Evolutionary conservation across 2,797 vertebrate species (phyloP), one percentile per base, ranked within the genome.

Genomic region (Arrhamphus sclerolepis): DNA sequence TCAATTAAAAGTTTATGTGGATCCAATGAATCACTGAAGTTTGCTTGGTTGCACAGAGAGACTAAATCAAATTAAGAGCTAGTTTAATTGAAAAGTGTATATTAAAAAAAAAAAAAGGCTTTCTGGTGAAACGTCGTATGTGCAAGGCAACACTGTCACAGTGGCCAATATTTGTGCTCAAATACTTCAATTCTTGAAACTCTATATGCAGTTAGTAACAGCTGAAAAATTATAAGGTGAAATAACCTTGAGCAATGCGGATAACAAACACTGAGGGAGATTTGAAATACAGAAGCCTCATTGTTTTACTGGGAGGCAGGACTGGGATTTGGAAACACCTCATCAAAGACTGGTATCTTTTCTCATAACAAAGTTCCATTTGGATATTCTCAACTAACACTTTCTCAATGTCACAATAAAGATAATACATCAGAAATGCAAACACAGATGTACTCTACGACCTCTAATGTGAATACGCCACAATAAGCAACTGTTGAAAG

Each of bases 1-100:
- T 5, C 26, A 29, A 16, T 28, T 43, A 53, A 66, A 59, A 17
- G 40, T 18, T 34, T 61, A 13, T n/a, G 24, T 46, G 21, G 17
- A n/a, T 48, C 9, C 24, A 28, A 16, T 51, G 21, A 47, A 18
- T 61, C 29, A 39, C 8, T 16, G 34, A 38, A 4, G 34, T 16
- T 38, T 38, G 34, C 34, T 38, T 38, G 13, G 34, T 38, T 38
- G 34, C 1, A 14, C 34, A 38, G 34, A 38, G 34, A 14, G 4
- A 38, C 13, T 47, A 42, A 50, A 42, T 26, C n/a, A 55, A 20
- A 38, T 26, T 14, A 16, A 20, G 22, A 64, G 42, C 11, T 11
- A 5, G n/a, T 31, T 48, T 0, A 22, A 50, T 22, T 49, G 46
- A 58, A 54, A 53, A 58, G 43, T 5, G 28, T 0, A 46, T n/a